Percentiles rank a stretch among this genome's conserved stretches.
Conservation (phyloP, 2,888 invertebrate species). For the Ectemnius continuus region DNA sequence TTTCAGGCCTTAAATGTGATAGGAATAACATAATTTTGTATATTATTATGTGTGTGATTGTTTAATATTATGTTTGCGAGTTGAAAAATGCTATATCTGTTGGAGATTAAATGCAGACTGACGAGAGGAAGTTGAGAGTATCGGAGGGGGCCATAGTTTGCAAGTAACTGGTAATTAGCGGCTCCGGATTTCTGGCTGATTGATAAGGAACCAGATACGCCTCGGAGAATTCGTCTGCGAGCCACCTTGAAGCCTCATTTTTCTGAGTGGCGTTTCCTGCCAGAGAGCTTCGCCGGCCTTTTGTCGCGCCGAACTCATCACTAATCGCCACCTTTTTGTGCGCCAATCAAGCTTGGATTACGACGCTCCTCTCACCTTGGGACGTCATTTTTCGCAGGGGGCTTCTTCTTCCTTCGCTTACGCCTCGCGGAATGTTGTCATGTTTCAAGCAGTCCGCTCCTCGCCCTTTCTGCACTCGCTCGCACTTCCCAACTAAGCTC, state of each 20-base stretch:
- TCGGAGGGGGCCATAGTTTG: slow-evolving; percentile 15
- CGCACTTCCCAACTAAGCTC: too few relatives aligned
- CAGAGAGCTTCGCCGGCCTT: slow-evolving; percentile 56
- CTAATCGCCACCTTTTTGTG: slow-evolving; percentile 76
- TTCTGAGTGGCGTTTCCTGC: slow-evolving; percentile 76
- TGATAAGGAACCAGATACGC: slow-evolving; percentile 46
- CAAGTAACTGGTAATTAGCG: slow-evolving; percentile 25
- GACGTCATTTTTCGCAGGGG: slow-evolving; percentile 40
- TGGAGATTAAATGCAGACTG: background rate
- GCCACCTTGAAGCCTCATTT: slow-evolving; percentile 75
- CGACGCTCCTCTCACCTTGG: slow-evolving; percentile 69
- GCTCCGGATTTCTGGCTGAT: slow-evolving; percentile 35
- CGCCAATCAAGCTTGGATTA: slow-evolving; percentile 76
- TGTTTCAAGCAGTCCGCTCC: too few relatives aligned
- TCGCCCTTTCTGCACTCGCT: too few relatives aligned
- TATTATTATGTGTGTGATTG: too few relatives aligned
- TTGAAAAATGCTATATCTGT: too few relatives aligned
- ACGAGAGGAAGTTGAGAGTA: background rate
- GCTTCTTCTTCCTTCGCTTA: slow-evolving; percentile 10
- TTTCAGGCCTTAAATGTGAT: too few relatives aligned
- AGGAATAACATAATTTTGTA: too few relatives aligned
- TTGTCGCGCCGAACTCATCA: slow-evolving; percentile 67
- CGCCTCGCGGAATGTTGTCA: background rate
- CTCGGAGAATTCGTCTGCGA: slow-evolving; percentile 21
- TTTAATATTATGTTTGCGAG: too few relatives aligned